Percentiles rank a stretch among this genome's conserved stretches.
Evolutionary conservation across 2,888 invertebrate genomes (phyloP).

Genomic region (Ceratothoa steindachneri): DNA sequence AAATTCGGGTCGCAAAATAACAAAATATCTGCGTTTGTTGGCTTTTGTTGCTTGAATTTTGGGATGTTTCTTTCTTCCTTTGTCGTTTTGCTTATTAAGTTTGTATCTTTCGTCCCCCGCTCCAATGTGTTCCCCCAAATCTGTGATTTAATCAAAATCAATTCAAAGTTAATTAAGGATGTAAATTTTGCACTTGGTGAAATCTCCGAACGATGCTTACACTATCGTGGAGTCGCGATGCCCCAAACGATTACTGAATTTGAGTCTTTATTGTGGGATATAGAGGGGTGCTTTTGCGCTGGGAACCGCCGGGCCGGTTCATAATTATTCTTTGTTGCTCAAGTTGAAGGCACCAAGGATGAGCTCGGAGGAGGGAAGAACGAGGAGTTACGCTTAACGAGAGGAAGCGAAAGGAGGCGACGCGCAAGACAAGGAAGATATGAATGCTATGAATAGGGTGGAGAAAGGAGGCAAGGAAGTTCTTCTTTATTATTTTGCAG

Average conservation of each 20-base stretch:
- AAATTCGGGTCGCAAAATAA: too few relatives aligned
- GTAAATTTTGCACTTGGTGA: constrained; percentile 10
- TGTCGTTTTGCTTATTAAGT: constrained; percentile 8
- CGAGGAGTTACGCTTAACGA: not conserved
- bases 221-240: not conserved
- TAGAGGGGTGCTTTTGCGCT: not conserved
- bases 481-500: not conserved
- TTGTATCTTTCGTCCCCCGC: not conserved
- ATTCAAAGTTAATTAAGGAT: constrained; percentile 7
- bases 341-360: not conserved
- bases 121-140: not conserved
- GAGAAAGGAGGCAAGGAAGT: not conserved
- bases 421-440: not conserved
- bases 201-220: not conserved
- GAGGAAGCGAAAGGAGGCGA: not conserved
- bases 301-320: not conserved
- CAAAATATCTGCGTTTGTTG: too few relatives aligned
- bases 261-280: not conserved
- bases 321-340: not conserved
- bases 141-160: constrained; percentile 10
- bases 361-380: not conserved
- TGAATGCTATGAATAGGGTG: not conserved
- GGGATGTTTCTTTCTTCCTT: not conserved
- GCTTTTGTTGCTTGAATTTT: too few relatives aligned
- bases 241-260: constrained; percentile 12